Evolutionary conservation across 2,888 invertebrate species (phyloP).

Genomic region (Geophilus truncorum): DNA sequence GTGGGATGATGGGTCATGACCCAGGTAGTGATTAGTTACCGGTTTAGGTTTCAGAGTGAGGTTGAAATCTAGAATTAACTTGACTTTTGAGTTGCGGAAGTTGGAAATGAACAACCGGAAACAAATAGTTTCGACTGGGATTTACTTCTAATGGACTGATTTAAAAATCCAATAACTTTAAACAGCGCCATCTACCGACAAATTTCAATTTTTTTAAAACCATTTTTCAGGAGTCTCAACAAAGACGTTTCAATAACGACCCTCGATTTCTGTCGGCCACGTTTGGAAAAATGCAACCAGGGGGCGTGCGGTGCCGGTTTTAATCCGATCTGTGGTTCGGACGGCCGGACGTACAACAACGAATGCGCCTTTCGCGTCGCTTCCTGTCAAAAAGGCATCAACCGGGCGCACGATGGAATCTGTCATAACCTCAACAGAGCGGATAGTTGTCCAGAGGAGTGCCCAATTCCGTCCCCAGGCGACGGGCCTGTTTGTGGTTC

Average conservation of each 20-base stretch:
- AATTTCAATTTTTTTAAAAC: too few species aligned
- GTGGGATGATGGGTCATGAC: too few species aligned
- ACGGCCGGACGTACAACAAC: conserved; percentile 46
- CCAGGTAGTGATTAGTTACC: too few species aligned
- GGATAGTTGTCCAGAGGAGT: conserved; percentile 60
- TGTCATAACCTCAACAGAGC: conserved; percentile 67
- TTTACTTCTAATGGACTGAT: too few species aligned
- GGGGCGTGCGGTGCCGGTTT: conserved; percentile 80
- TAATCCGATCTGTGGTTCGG: conserved; percentile 54
- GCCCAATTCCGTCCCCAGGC: conserved; percentile 42
- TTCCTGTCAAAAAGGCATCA: conserved; percentile 85
- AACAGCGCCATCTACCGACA: too few species aligned
- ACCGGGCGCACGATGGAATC: conserved; percentile 80
- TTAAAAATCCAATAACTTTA: too few species aligned
- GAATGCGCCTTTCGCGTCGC: conserved; percentile 87
- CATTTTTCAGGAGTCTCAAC: conserved; percentile 53
- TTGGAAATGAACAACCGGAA: too few species aligned
- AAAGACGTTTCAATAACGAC: conserved; percentile 80
- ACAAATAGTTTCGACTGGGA: too few species aligned
- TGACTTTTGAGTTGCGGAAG: too few species aligned
- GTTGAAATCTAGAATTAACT: too few species aligned
- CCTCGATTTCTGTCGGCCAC: conserved; percentile 82
- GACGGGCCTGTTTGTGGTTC: conserved; percentile 82
- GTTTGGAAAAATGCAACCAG: conserved; percentile 78
- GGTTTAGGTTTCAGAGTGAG: too few species aligned